Conservation (phyloP, 2,113 vertebrate genomes). For the Centrocercus urophasianus region DNA sequence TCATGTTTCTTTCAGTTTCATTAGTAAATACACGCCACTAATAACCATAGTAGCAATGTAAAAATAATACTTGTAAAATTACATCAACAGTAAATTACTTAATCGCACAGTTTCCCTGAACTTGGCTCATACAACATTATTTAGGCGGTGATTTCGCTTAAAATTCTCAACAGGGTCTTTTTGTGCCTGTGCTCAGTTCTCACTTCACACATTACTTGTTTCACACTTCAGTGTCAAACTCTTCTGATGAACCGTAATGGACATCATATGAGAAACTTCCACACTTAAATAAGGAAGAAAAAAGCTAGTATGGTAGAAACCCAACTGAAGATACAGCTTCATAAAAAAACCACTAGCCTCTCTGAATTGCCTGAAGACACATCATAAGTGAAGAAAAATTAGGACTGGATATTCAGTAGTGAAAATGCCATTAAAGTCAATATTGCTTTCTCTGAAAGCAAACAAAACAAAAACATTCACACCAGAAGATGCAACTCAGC, state of each 20-base stretch:
- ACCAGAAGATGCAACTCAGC: background rate
- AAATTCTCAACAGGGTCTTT: background rate
- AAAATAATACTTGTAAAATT: slow-evolving; percentile 50
- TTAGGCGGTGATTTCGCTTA: background rate
- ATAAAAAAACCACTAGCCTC: background rate
- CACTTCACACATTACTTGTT: background rate
- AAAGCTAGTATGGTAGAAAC: background rate
- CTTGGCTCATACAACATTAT: background rate
- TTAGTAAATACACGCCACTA: background rate
- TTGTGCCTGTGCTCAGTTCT: background rate
- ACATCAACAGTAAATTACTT: background rate
- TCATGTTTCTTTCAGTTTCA: slow-evolving; percentile 12
- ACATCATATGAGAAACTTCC: background rate
- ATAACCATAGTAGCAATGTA: background rate
- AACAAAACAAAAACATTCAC: background rate
- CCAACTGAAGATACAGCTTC: background rate
- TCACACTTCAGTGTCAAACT: background rate
- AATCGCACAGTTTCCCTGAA: background rate
- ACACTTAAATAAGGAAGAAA: background rate
- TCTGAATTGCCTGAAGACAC: background rate
- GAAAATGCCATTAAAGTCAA: background rate
- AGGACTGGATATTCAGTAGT: background rate
- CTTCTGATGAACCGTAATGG: background rate
- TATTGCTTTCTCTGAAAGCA: background rate
- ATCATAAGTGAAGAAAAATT: background rate